Evolutionary conservation across 2,113 vertebrate species (phyloP).

Genomic region (Arothron firmamentum): DNA sequence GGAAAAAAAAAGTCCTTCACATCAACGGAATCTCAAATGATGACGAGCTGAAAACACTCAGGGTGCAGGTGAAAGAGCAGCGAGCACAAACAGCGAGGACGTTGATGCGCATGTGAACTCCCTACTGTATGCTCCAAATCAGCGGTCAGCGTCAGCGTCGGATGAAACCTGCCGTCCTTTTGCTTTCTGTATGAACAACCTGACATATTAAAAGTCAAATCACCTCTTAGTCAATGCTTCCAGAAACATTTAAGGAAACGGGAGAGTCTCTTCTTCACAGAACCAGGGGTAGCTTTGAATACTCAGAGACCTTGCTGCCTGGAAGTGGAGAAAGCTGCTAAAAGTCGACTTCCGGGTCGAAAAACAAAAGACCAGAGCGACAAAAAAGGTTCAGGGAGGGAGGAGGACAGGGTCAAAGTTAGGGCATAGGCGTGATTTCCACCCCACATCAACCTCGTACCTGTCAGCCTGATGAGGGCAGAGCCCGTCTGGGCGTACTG

Average conservation of each 20-base stretch:
- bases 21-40: too few species aligned
- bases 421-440: not conserved
- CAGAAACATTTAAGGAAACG: too few species aligned
- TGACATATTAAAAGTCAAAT: not conserved
- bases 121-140: slow-evolving; percentile 28
- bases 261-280: slow-evolving; percentile 14
- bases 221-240: not conserved
- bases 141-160: slow-evolving; percentile 22
- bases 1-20: too few species aligned
- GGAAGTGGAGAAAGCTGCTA: slow-evolving; percentile 63
- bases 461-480: slow-evolving; percentile 62
- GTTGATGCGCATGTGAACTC: slow-evolving; percentile 32
- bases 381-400: not conserved
- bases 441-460: slow-evolving; percentile 35
- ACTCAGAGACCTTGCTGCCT: slow-evolving; percentile 24
- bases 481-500: slow-evolving; percentile 51
- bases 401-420: not conserved
- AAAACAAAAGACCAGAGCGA: too few species aligned
- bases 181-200: too few species aligned
- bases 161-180: not conserved
- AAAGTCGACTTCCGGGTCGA: slow-evolving; percentile 55
- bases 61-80: not conserved
- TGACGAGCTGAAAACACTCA: too few species aligned
- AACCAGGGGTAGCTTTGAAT: slow-evolving; percentile 26
- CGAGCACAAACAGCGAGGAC: slow-evolving; percentile 7